These are phyloP conservation scores for Oryctes rhinoceros DNA, from an alignment of 1,140 invertebrate genomes.

Conservation along the genomic window DNA sequence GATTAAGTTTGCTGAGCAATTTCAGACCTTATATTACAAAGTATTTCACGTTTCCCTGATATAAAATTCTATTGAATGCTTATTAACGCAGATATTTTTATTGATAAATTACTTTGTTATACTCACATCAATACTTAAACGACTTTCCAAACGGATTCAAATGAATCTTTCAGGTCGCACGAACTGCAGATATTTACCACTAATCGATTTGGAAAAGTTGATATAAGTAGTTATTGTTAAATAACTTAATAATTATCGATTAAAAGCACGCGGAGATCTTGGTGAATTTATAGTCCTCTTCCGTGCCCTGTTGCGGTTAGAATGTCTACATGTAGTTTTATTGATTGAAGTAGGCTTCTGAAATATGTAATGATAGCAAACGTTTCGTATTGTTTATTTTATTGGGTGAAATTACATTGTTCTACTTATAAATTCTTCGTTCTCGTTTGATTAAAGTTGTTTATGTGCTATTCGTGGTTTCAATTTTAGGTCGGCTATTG, in stretches of 20 bases:
- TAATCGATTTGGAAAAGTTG: conserved; percentile 7
- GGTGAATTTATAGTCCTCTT: conserved; percentile 15
- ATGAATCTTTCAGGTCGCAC: conserved; percentile 15
- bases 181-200: conserved; percentile 12
- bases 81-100: neutral
- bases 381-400: conserved; percentile 22
- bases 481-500: neutral
- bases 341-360: conserved; percentile 26
- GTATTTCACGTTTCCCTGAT: too few relatives aligned
- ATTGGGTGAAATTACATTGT: conserved; percentile 9
- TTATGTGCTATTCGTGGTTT: conserved; percentile 1
- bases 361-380: conserved; percentile 17
- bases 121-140: neutral
- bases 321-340: conserved; percentile 8
- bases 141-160: neutral
- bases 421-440: neutral
- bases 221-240: conserved; percentile 28
- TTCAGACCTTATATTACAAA: too few relatives aligned
- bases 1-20: too few relatives aligned
- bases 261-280: neutral
- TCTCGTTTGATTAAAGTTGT: neutral
- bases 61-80: neutral
- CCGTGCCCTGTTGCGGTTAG: conserved; percentile 1
- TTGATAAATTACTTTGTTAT: neutral
- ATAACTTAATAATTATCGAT: conserved; percentile 29